These are phyloP conservation scores for Leptopilina drosophilae DNA, from an alignment of 2,888 invertebrate species.

Conservation along the genomic window DNA sequence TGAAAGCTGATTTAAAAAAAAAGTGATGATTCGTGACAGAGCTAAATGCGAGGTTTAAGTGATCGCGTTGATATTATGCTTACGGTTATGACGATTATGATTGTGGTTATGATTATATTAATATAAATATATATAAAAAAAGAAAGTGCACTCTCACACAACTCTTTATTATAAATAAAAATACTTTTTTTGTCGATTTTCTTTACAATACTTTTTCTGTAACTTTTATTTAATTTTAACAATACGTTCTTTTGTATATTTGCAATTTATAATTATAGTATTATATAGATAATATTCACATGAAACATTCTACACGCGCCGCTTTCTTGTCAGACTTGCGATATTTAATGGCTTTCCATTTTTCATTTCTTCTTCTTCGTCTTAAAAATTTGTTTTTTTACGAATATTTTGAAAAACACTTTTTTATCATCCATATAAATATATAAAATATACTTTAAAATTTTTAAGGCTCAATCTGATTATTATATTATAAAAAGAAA, in stretches of 20 bases:
- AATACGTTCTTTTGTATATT: slow-evolving; percentile 42
- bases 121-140: background rate
- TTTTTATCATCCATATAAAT: too few species aligned
- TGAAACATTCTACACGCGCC: slow-evolving; percentile 26
- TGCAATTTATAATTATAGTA: slow-evolving; percentile 35
- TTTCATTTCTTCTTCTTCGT: slow-evolving; percentile 20
- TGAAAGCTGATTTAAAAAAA: slow-evolving; percentile 15
- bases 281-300: slow-evolving; percentile 7
- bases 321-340: slow-evolving; percentile 41
- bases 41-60: slow-evolving; percentile 53
- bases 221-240: slow-evolving; percentile 43
- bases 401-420: too few species aligned
- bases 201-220: slow-evolving; percentile 48
- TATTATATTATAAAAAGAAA: background rate
- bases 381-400: background rate
- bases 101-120: slow-evolving; percentile 44
- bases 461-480: background rate
- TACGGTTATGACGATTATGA: slow-evolving; percentile 48
- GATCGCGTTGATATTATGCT: slow-evolving; percentile 50
- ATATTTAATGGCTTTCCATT: slow-evolving; percentile 19
- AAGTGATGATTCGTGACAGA: slow-evolving; percentile 41
- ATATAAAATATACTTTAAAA: too few species aligned
- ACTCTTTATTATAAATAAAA: slow-evolving; percentile 43
- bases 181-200: slow-evolving; percentile 50
- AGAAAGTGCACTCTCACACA: slow-evolving; percentile 40